Evolutionary conservation across 2,113 vertebrate genomes (phyloP), one percentile per base, ranked within the genome.

Genomic region (Anthoscopus minutus): DNA sequence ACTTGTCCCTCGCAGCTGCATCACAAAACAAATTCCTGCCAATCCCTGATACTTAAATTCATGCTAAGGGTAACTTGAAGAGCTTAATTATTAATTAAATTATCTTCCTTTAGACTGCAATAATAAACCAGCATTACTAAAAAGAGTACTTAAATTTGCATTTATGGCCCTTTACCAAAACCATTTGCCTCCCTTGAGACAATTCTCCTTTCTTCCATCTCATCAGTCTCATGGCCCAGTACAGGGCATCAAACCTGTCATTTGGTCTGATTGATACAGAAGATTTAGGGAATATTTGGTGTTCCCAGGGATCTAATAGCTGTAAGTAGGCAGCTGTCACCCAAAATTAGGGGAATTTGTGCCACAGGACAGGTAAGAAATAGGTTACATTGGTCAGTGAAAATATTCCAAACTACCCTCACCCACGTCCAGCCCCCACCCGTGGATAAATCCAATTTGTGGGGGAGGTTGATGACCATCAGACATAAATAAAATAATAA

Each of bases 61-160:
- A 88, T 20, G 38, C 24, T 18, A 22, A 88, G 42, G 95, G 44
- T 81, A 88, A 86, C 64, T 70, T 66, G 35, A 90, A 92, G 38
- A 81, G 40, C 78, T 91, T 54, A 89, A 81, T 88, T 54, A 92
- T 90, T 77, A 83, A 86, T 77, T 81, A 71, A 89, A 67, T 53
- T 3, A 93, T 71, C 82, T 94, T 96, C 61, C 91, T 96, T 91
- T 84, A 51, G 57, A 38, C 73, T 81, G 24, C 13, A 88, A 82
- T 66, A 89, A 86, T 58, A 94, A 47, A 60, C 47, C 40, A 53
- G 60, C 51, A 28, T 16, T 89, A 88, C 27, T 56, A 57, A 62
- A 94, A 92, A 71, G 70, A 82, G 76, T 74, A 70, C 61, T 66
- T 94, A 62, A 54, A 73, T 80, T 93, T 79, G 70, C 74, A 38